phyloP scores from a whole-genome alignment of 2,113 vertebrate genomes.

The Nematolebias whitei region DNA sequence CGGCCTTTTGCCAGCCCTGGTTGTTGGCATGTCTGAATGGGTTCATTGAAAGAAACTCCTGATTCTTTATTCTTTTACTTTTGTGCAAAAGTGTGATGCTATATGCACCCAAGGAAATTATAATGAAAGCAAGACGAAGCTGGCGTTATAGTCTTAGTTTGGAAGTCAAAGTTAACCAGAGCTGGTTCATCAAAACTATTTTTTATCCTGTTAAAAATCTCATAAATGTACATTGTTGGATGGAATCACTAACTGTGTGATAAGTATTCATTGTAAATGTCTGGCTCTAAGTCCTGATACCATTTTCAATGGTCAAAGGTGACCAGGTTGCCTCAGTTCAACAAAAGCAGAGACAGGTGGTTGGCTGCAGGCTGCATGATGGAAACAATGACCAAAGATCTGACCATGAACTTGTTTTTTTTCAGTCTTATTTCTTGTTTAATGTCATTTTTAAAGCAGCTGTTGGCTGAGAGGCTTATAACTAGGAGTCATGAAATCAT shows the following conservation, averaged over 20 bases:
- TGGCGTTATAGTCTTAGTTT: conserved; percentile 32
- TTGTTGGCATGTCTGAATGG: conserved; percentile 49
- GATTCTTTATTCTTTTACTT: conserved; percentile 57
- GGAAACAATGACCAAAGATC: conserved; percentile 31
- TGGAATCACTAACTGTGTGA: not conserved
- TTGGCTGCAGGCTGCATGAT: conserved; percentile 12
- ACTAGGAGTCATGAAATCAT: conserved; percentile 56
- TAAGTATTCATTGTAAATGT: conserved; percentile 1
- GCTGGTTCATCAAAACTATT: conserved; percentile 22
- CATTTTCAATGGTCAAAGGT: conserved; percentile 22
- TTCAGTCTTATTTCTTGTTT: conserved; percentile 21
- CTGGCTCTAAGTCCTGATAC: conserved; percentile 42
- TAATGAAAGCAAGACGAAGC: conserved; percentile 47
- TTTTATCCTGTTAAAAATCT: not conserved
- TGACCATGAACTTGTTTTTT: conserved; percentile 36
- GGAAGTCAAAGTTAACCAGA: conserved; percentile 27
- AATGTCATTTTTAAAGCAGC: conserved; percentile 48
- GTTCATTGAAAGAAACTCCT: conserved; percentile 59
- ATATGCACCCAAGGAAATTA: conserved; percentile 38
- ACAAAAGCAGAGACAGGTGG: conserved; percentile 54
- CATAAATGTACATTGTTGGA: not conserved
- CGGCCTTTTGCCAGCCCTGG: conserved; percentile 53
- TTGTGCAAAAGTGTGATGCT: conserved; percentile 40
- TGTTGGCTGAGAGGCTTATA: conserved; percentile 51
- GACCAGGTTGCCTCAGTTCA: conserved; percentile 14